Evolutionary conservation across 1,140 invertebrate species (phyloP).

Genomic region (Hermatobates lingyangjiaoensis): DNA sequence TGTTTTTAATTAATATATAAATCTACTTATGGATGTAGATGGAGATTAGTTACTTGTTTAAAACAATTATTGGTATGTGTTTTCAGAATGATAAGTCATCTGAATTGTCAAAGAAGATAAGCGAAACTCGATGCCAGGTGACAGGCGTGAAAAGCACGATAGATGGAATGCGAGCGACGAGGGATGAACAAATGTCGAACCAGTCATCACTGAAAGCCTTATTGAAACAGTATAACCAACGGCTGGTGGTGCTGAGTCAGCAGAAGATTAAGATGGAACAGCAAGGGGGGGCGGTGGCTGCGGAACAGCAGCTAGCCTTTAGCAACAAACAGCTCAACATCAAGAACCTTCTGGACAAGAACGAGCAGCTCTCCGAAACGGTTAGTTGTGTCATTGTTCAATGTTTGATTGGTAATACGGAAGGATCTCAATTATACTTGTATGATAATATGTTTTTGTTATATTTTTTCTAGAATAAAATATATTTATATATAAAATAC

Average conservation of each 20-base stretch:
- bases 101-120: conserved; percentile 71
- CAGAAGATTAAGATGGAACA: conserved; percentile 66
- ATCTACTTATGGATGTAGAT: no score
- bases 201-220: conserved; percentile 43
- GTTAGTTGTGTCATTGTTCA: conserved; percentile 21
- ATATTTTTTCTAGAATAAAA: no score
- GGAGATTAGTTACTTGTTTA: no score
- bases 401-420: no score
- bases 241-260: conserved; percentile 53
- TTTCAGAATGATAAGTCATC: conserved; percentile 58
- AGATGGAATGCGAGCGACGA: conserved; percentile 78
- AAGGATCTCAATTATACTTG: no score
- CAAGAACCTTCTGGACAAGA: conserved; percentile 66
- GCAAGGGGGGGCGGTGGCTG: conserved; percentile 38
- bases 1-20: no score
- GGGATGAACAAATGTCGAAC: conserved; percentile 35
- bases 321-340: conserved; percentile 67
- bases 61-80: no score
- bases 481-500: no score
- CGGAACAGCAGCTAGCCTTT: conserved; percentile 43
- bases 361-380: conserved; percentile 38
- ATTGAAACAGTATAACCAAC: conserved; percentile 57
- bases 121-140: conserved; percentile 70
- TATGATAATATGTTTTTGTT: no score
- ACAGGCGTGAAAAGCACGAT: conserved; percentile 86